Conservation (phyloP, 2,113 vertebrate genomes). For the Tychaedon coryphoeus region DNA sequence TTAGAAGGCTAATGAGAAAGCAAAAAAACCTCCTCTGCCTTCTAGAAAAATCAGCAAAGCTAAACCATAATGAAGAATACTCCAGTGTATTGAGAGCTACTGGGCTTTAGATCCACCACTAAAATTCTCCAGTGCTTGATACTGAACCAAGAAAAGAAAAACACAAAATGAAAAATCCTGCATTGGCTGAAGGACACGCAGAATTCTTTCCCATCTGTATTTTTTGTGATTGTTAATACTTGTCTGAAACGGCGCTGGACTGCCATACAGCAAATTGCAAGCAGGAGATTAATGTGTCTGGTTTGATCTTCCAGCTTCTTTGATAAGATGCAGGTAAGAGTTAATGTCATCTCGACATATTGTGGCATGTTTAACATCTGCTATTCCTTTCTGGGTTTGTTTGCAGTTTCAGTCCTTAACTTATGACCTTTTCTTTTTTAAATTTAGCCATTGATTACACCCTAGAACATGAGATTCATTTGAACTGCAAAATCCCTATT, state of each 20-base stretch:
- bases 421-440: neutral
- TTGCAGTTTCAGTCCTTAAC: conserved; percentile 16
- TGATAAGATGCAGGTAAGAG: neutral
- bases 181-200: neutral
- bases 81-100: neutral
- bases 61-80: neutral
- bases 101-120: neutral
- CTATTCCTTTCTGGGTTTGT: neutral
- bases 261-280: neutral
- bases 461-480: neutral
- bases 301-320: neutral
- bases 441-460: neutral
- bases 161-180: neutral
- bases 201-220: neutral
- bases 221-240: neutral
- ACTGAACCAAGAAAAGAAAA: neutral
- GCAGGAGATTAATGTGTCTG: neutral
- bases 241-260: neutral
- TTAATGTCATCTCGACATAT: neutral
- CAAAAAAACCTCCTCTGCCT: neutral
- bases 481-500: conserved; percentile 17
- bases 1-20: neutral
- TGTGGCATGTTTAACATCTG: neutral
- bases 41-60: conserved; percentile 25
- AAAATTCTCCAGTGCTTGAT: neutral